These are phyloP conservation scores for Urosaurus nigricauda DNA, from an alignment of 2,797 vertebrate genomes.

Conservation along the genomic window DNA sequence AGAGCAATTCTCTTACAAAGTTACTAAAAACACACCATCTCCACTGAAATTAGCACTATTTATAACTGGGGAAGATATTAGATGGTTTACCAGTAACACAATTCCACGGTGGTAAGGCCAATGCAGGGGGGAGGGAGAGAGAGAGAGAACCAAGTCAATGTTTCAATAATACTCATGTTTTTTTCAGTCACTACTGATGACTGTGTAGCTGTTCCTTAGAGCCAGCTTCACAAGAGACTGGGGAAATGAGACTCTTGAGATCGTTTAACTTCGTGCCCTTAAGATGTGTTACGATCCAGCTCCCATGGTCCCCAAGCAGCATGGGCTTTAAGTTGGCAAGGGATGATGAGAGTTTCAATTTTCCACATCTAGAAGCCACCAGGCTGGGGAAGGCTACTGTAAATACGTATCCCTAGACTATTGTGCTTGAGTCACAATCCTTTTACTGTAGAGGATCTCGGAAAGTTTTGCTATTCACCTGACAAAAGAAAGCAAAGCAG, in stretches of 20 bases:
- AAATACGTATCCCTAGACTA: neutral
- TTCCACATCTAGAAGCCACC: neutral
- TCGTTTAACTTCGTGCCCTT: neutral
- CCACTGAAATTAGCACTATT: neutral
- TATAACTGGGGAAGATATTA: neutral
- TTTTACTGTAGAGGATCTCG: neutral
- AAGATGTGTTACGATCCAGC: neutral
- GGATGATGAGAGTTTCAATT: neutral
- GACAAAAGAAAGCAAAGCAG: neutral
- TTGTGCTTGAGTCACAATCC: neutral
- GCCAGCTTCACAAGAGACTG: neutral
- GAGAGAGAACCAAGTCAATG: neutral
- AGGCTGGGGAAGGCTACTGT: neutral
- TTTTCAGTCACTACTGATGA: neutral
- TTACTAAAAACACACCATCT: neutral
- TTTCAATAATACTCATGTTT: neutral
- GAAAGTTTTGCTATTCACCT: neutral
- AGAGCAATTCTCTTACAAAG: neutral
- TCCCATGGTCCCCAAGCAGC: neutral
- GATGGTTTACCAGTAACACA: neutral
- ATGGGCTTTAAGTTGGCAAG: neutral
- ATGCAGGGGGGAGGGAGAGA: too few species aligned
- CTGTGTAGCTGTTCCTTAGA: neutral
- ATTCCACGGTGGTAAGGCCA: neutral
- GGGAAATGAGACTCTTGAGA: neutral